Conservation (phyloP, 2,888 invertebrate genomes). For the Leptinotarsa tumamoca region DNA sequence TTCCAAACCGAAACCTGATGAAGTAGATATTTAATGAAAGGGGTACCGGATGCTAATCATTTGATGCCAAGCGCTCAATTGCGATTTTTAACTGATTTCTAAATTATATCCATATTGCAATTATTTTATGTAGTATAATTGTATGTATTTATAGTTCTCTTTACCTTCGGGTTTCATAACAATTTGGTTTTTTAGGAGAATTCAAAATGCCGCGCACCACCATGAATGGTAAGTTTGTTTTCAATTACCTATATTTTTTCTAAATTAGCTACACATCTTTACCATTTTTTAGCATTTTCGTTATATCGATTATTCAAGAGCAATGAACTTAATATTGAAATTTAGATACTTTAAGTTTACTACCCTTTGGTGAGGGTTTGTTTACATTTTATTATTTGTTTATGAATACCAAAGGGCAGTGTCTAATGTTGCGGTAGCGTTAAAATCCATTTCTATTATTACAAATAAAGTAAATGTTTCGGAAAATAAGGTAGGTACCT, state of each 20-base stretch:
- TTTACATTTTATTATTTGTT: background rate
- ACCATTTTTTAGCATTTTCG: too few relatives aligned
- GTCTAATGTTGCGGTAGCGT: background rate
- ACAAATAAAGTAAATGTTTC: too few relatives aligned
- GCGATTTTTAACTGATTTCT: conserved; percentile 4
- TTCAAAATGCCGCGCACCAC: conserved; percentile 26
- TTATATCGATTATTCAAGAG: too few relatives aligned
- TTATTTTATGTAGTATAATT: background rate
- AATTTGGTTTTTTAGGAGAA: conserved; percentile 21
- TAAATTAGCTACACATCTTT: background rate
- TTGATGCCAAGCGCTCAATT: conserved; percentile 14
- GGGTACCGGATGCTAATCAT: conserved; percentile 1
- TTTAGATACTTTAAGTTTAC: too few relatives aligned
- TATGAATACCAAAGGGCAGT: background rate
- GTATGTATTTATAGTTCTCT: background rate
- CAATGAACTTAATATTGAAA: too few relatives aligned
- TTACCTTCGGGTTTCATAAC: background rate
- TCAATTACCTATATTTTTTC: background rate
- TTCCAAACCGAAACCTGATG: too few relatives aligned
- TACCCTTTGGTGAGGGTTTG: background rate
- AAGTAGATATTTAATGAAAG: background rate
- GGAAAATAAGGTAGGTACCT: too few relatives aligned
- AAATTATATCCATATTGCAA: background rate
- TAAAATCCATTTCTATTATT: too few relatives aligned
- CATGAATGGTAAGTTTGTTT: conserved; percentile 29